phyloP scores from a whole-genome alignment of 2,888 invertebrate species.

The Zootermopsis nevadensis region DNA sequence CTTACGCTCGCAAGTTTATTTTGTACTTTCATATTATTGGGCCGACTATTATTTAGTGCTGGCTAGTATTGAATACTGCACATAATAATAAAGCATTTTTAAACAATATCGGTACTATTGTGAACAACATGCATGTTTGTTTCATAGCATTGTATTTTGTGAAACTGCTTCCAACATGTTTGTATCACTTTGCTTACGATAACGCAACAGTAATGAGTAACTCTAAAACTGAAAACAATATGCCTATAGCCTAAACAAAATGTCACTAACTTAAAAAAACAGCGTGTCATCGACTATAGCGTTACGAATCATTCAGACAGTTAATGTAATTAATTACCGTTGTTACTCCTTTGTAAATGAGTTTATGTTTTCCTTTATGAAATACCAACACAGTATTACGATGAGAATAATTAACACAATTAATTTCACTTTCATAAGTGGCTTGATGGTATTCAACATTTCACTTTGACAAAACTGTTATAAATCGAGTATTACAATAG shows the following conservation, averaged over 20 bases:
- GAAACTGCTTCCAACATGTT: too few species aligned
- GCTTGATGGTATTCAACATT: background rate
- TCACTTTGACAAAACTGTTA: background rate
- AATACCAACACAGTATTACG: background rate
- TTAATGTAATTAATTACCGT: constrained; percentile 16
- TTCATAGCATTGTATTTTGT: too few species aligned
- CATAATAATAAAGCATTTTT: too few species aligned
- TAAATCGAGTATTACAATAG: background rate
- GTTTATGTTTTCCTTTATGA: background rate
- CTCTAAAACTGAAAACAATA: background rate
- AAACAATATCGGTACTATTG: too few species aligned
- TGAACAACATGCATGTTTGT: too few species aligned
- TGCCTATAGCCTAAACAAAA: too few species aligned
- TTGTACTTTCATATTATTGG: too few species aligned
- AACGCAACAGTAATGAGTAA: background rate
- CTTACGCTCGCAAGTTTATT: too few species aligned
- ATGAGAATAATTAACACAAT: constrained; percentile 12
- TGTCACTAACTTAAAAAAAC: background rate
- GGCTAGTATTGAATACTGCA: too few species aligned
- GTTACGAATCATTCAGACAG: background rate
- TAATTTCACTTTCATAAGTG: constrained; percentile 7
- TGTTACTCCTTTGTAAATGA: background rate
- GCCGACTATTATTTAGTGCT: too few species aligned
- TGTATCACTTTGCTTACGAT: background rate
- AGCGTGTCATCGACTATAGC: background rate